These are phyloP conservation scores for Stenodema calcarata DNA, from an alignment of 2,888 invertebrate species.

Conservation along the genomic window DNA sequence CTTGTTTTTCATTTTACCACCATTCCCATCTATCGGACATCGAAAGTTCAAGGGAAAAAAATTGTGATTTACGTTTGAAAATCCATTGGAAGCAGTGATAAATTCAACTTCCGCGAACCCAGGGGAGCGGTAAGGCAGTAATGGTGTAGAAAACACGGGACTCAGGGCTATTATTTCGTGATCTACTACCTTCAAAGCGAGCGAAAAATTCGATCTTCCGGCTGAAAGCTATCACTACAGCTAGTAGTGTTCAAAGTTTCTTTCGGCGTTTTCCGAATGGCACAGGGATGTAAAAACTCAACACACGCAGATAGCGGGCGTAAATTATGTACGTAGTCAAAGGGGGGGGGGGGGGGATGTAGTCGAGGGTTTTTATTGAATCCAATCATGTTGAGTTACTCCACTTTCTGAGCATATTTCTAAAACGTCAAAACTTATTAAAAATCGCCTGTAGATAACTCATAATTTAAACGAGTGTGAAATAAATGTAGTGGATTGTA, in stretches of 20 bases:
- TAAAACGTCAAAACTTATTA: too few species aligned
- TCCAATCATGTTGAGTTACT: too few species aligned
- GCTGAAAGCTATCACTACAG: background rate
- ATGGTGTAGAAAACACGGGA: slow-evolving; percentile 13
- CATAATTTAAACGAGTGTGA: too few species aligned
- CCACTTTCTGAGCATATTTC: too few species aligned
- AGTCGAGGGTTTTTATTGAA: too few species aligned
- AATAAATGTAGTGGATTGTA: too few species aligned
- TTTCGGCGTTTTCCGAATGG: background rate
- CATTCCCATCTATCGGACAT: background rate
- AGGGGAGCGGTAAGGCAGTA: slow-evolving; percentile 11
- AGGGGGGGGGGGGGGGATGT: too few species aligned
- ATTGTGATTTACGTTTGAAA: background rate
- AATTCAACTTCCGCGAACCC: background rate
- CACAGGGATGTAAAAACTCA: background rate
- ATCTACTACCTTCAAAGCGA: slow-evolving; percentile 5
- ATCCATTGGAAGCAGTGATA: background rate
- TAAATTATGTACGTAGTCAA: too few species aligned
- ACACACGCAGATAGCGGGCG: too few species aligned
- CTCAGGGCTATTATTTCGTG: slow-evolving; percentile 7
- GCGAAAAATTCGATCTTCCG: background rate
- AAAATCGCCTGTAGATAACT: too few species aligned
- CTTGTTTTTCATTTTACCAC: background rate
- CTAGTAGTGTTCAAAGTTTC: background rate
- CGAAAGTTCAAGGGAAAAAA: background rate